A percentile compares a stretch with the other conserved stretches of the same genome.
phyloP scores from a whole-genome alignment of 2,797 vertebrate species.

The Scyliorhinus canicula region DNA sequence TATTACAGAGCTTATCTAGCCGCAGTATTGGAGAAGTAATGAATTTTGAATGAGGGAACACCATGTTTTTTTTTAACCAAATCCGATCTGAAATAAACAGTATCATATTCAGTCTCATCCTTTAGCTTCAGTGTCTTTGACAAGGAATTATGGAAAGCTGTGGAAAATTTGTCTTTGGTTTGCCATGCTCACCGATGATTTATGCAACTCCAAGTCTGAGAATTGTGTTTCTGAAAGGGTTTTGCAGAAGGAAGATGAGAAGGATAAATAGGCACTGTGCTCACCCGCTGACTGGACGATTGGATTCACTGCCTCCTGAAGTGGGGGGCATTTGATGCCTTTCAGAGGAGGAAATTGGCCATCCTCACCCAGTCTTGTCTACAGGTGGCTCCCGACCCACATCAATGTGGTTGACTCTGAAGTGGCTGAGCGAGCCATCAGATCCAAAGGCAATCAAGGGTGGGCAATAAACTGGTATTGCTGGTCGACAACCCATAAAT shows the following conservation, averaged over 20 bases:
- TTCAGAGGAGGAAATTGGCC: too few relatives aligned
- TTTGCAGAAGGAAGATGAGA: background rate
- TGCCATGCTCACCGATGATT: background rate
- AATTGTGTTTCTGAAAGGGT: background rate
- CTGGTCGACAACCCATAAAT: too few relatives aligned
- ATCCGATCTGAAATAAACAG: background rate
- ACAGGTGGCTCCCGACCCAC: too few relatives aligned
- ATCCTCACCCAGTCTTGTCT: too few relatives aligned
- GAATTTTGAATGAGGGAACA: background rate
- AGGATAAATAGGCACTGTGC: background rate
- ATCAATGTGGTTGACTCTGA: too few relatives aligned
- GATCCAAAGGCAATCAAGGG: too few relatives aligned
- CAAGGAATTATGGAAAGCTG: background rate
- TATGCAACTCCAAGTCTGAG: background rate
- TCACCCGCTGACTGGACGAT: background rate
- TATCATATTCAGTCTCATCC: background rate
- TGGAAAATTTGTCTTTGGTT: too few relatives aligned
- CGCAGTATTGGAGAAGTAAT: background rate
- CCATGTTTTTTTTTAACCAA: background rate
- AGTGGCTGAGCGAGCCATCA: too few relatives aligned
- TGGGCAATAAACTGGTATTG: too few relatives aligned
- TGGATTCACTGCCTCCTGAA: background rate
- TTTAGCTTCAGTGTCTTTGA: background rate
- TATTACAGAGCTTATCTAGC: background rate
- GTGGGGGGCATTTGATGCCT: background rate